Conservation (phyloP, 2,888 invertebrate species). For the Agapetus fuscipes region DNA sequence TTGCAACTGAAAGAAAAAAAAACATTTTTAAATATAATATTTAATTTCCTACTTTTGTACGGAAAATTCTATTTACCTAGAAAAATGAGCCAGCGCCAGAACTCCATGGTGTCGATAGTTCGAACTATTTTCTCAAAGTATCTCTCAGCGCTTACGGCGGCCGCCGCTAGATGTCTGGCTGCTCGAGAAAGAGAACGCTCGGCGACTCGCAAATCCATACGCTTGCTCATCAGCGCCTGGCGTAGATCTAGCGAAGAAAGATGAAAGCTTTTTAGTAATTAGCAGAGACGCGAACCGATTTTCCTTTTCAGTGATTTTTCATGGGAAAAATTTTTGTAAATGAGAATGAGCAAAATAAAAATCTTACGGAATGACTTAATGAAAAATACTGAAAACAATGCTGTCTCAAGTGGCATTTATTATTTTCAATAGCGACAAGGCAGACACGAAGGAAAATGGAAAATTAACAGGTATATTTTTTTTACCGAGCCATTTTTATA, state of each 20-base stretch:
- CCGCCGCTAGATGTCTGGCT: conserved; percentile 44
- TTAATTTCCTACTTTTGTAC: not conserved
- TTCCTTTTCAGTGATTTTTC: too few species aligned
- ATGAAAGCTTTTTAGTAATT: not conserved
- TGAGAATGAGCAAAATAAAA: too few species aligned
- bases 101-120: conserved; percentile 47
- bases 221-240: conserved; percentile 45
- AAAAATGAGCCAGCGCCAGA: conserved; percentile 54
- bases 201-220: conserved; percentile 47
- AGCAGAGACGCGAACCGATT: conserved; percentile 1
- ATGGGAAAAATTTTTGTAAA: too few species aligned
- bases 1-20: conserved; percentile 12
- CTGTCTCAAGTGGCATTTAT: too few species aligned
- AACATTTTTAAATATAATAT: too few species aligned
- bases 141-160: conserved; percentile 34
- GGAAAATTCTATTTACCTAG: conserved; percentile 38
- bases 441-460: too few species aligned
- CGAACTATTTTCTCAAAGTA: conserved; percentile 36
- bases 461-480: too few species aligned
- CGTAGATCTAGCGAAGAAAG: conserved; percentile 40
- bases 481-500: too few species aligned
- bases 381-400: too few species aligned
- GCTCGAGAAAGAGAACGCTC: conserved; percentile 49
- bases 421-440: too few species aligned
- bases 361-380: too few species aligned